These are phyloP conservation scores for Melanaphis sacchari DNA, from an alignment of 1,140 invertebrate species.

Conservation along the genomic window DNA sequence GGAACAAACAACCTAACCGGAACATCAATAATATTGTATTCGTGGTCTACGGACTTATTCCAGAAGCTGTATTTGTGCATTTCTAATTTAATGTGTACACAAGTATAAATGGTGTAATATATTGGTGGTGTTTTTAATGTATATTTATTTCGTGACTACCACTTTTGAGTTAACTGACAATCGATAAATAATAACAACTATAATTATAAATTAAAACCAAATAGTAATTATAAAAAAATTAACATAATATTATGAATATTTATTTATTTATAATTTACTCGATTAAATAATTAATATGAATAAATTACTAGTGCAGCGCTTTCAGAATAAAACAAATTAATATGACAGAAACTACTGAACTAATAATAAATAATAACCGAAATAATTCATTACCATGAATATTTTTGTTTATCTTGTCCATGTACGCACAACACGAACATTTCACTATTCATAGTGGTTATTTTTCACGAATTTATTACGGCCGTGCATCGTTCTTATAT, in stretches of 20 bases:
- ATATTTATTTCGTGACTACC: background rate
- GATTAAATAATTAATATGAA: background rate
- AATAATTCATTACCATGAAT: background rate
- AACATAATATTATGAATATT: background rate
- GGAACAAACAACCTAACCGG: too few species aligned
- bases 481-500: background rate
- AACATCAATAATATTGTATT: background rate
- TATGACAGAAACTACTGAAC: background rate
- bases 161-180: background rate
- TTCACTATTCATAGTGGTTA: background rate
- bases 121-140: background rate
- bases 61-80: background rate
- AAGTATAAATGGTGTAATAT: background rate
- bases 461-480: constrained; percentile 39
- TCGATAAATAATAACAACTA: background rate
- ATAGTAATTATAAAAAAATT: background rate
- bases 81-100: background rate
- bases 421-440: background rate
- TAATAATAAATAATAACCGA: background rate
- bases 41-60: background rate
- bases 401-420: background rate
- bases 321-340: background rate
- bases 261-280: background rate
- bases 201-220: background rate
- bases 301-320: background rate